Base-by-base conservation (phyloP, 1,140 invertebrate species). In the Limonius californicus region DNA sequence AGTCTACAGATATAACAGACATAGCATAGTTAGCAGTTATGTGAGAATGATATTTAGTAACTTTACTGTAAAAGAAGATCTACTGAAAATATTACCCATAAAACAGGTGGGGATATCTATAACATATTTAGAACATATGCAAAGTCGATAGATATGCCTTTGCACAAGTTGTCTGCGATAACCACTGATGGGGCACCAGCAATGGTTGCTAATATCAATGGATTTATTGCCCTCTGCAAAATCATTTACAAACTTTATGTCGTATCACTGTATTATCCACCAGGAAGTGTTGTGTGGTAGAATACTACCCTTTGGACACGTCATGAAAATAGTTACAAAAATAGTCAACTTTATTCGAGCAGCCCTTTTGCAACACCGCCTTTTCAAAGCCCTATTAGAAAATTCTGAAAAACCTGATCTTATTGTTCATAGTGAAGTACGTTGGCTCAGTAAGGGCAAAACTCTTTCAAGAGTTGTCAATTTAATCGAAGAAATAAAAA, bases 141-240 rank as follows among this genome's bases (percentile, higher is more conserved):
- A 53, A 50, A 65, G 45, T 57, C 39, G 19, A 65, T 57, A 61
- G 14, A 57, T 16, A 19, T 57, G 55, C 55, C 59, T 53, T n/a
- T n/a, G n/a, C n/a, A n/a, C n/a, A n/a, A n/a, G n/a, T n/a, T n/a
- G n/a, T n/a, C n/a, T n/a, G n/a, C n/a, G n/a, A n/a, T n/a, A n/a
- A n/a, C n/a, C n/a, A n/a, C n/a, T n/a, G n/a, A n/a, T n/a, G n/a
- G n/a, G n/a, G n/a, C n/a, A 57, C 32, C 32, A 50, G 27, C 32
- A 56, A 61, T 65, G 42, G 32, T 62, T 50, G 59, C 59, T 61
- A 61, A 62, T 60, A 55, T 23, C 21, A 60, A 59, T 19, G 57
- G 61, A 42, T 74, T 70, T 27, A 27, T 27, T 27, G 23, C 23
- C 23, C 23, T 27, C 9, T 50, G 45, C 20, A 50, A 21, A n/a